Percentiles rank a stretch among this genome's conserved stretches.
Evolutionary conservation across 2,113 vertebrate genomes (phyloP).

Genomic region (Jacana jacana): DNA sequence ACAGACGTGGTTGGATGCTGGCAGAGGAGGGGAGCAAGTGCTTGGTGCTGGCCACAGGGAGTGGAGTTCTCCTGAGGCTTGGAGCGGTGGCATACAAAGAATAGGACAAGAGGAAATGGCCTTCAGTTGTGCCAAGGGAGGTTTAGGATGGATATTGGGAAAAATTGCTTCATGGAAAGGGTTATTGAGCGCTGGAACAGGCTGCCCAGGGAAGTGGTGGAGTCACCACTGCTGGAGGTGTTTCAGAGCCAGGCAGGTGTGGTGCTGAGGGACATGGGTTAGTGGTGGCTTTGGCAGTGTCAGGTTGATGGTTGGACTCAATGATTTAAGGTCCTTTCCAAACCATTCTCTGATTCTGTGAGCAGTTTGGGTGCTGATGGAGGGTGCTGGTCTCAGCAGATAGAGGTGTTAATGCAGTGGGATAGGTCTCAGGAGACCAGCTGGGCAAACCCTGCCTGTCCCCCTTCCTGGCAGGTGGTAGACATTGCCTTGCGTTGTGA

Average conservation of each 20-base stretch:
- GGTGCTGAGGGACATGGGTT: not conserved
- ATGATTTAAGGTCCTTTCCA: not conserved
- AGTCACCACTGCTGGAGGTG: not conserved
- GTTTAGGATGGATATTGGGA: not conserved
- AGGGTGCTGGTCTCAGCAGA: not conserved
- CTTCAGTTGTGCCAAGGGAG: not conserved
- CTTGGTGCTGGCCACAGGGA: not conserved
- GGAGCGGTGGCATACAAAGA: not conserved
- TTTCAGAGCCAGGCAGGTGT: not conserved
- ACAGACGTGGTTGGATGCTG: not conserved
- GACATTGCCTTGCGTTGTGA: not conserved
- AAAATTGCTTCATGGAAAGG: not conserved
- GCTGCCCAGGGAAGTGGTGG: not conserved
- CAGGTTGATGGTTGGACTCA: not conserved
- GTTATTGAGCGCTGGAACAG: not conserved
- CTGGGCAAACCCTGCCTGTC: not conserved
- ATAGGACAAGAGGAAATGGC: not conserved
- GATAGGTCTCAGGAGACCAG: not conserved
- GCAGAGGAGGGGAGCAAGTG: not conserved
- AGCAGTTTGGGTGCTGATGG: not conserved
- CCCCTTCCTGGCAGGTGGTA: not conserved
- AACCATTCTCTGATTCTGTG: not conserved
- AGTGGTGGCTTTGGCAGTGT: not conserved
- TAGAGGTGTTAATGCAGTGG: rapidly evolving
- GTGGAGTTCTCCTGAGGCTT: not conserved